These are phyloP conservation scores for Trissoscelio sp. DNA, from an alignment of 2,888 invertebrate genomes.

Conservation along the genomic window DNA sequence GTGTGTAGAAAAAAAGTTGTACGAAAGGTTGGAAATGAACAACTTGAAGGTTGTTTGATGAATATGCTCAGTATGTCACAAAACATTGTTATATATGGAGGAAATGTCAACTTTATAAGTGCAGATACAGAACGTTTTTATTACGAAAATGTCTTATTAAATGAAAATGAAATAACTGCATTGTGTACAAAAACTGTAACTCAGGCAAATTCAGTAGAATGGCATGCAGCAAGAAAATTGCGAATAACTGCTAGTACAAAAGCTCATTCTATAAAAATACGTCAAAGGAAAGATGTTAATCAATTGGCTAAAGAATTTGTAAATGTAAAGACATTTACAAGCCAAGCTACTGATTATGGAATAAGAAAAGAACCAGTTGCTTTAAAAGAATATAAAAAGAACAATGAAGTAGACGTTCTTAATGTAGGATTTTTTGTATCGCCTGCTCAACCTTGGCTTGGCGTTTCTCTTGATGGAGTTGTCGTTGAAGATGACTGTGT, in stretches of 20 bases:
- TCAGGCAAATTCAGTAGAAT: slow-evolving; percentile 47
- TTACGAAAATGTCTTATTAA: slow-evolving; percentile 31
- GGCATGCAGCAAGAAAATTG: slow-evolving; percentile 31
- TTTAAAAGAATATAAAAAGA: slow-evolving; percentile 27
- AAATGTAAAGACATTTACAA: slow-evolving; percentile 4
- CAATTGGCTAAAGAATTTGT: slow-evolving; percentile 36
- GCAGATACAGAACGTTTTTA: slow-evolving; percentile 22
- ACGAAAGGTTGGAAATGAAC: background rate
- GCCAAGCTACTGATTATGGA: slow-evolving; percentile 46
- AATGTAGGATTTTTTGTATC: slow-evolving; percentile 57
- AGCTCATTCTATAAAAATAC: slow-evolving; percentile 57
- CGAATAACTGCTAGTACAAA: slow-evolving; percentile 54
- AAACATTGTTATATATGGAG: background rate
- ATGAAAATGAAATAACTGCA: slow-evolving; percentile 26
- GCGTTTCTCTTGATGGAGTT: slow-evolving; percentile 64
- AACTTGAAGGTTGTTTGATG: background rate
- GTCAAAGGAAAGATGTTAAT: slow-evolving; percentile 13
- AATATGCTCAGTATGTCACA: slow-evolving; percentile 4
- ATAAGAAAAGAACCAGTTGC: slow-evolving; percentile 54
- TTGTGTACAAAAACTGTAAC: slow-evolving; percentile 35
- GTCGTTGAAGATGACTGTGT: slow-evolving; percentile 60
- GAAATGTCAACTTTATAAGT: background rate
- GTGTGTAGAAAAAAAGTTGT: background rate
- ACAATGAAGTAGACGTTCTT: slow-evolving; percentile 32
- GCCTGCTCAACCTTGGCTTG: slow-evolving; percentile 61